A percentile compares a stretch with the other conserved stretches of the same genome.
phyloP scores from a whole-genome alignment of 2,888 invertebrate genomes.

The Tridacna crocea region DNA sequence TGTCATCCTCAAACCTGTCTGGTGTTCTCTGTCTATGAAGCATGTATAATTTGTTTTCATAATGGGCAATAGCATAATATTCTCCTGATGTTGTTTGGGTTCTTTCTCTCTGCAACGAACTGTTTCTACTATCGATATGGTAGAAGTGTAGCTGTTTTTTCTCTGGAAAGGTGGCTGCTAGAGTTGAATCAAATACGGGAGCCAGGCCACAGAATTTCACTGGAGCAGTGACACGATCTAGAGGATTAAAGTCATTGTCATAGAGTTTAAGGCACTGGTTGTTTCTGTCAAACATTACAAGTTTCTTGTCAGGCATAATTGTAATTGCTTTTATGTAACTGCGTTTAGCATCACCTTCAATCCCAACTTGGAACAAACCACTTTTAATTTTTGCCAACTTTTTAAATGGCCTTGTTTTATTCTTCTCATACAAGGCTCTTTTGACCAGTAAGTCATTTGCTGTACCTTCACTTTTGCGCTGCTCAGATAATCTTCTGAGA shows the following conservation, averaged over 20 bases:
- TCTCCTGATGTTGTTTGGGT: conserved; percentile 37
- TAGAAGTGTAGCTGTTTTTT: conserved; percentile 36
- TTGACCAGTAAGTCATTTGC: conserved; percentile 6
- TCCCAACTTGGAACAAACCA: conserved; percentile 37
- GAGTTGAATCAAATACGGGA: conserved; percentile 31
- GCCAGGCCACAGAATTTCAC: conserved; percentile 47
- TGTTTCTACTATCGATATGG: conserved; percentile 34
- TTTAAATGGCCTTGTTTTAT: conserved; percentile 54
- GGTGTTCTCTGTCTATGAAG: conserved; percentile 32
- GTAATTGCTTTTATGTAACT: conserved; percentile 45
- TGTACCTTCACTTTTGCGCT: not conserved
- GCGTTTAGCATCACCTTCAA: conserved; percentile 46
- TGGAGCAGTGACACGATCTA: conserved; percentile 38
- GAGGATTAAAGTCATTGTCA: conserved; percentile 52
- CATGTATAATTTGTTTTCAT: conserved; percentile 38
- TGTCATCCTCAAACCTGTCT: conserved; percentile 30
- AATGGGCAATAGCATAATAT: conserved; percentile 44
- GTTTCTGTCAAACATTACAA: conserved; percentile 48
- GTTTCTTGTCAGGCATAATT: conserved; percentile 39
- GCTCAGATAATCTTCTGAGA: conserved; percentile 1
- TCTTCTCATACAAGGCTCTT: conserved; percentile 21
- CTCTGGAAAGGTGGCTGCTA: conserved; percentile 48
- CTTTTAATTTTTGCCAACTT: conserved; percentile 36
- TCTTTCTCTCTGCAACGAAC: conserved; percentile 32
- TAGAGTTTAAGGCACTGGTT: conserved; percentile 54